Evolutionary conservation across 2,797 vertebrate genomes (phyloP).

Genomic region (Mycteria americana): DNA sequence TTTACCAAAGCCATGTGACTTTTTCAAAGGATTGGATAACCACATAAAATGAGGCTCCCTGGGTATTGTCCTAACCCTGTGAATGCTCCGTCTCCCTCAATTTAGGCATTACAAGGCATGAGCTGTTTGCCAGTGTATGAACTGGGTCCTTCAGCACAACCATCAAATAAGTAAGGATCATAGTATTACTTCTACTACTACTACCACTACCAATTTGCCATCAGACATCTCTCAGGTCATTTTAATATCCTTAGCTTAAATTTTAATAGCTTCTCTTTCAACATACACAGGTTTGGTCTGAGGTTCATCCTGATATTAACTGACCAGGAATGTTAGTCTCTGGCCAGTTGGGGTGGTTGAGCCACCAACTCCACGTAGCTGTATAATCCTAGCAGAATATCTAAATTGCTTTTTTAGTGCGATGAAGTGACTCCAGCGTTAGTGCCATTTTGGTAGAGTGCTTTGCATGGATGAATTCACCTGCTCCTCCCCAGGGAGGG

Average conservation of each 20-base stretch:
- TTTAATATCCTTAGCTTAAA: background rate
- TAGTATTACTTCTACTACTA: background rate
- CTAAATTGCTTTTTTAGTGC: background rate
- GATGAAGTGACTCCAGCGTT: background rate
- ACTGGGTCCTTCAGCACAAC: background rate
- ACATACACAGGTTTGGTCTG: background rate
- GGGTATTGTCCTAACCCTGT: background rate
- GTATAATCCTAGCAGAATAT: background rate
- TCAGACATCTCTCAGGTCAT: background rate
- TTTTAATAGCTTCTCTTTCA: background rate
- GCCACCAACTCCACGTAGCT: rapidly evolving
- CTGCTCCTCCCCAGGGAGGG: background rate
- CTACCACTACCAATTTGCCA: background rate
- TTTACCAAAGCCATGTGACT: background rate
- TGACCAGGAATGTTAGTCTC: background rate
- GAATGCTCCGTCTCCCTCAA: rapidly evolving
- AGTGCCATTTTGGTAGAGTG: background rate
- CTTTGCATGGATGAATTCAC: background rate
- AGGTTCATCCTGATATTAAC: background rate
- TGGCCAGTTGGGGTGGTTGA: background rate
- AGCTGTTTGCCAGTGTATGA: background rate
- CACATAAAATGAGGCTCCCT: background rate
- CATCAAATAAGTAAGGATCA: background rate
- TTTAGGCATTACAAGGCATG: background rate
- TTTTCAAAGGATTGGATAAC: background rate